A percentile compares a stretch with the other conserved stretches of the same genome.
Evolutionary conservation across 2,113 vertebrate genomes (phyloP).

Genomic region (Proterorhinus semilunaris): DNA sequence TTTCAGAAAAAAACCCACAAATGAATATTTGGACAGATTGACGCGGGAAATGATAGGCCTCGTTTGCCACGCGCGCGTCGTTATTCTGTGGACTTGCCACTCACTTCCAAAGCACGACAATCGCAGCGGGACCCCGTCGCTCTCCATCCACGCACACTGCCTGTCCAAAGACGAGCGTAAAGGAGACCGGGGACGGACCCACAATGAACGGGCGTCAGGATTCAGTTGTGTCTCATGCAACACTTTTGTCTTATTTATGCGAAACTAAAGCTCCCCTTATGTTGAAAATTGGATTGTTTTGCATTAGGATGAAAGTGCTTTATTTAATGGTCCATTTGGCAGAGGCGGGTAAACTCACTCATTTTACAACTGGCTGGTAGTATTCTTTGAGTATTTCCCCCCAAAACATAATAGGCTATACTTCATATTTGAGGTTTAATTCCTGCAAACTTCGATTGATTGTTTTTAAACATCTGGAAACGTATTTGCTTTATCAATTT

Average conservation of each 20-base stretch:
- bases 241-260: background rate
- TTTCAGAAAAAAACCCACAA: no score
- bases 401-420: no score
- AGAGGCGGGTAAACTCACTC: no score
- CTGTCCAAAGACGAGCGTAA: background rate
- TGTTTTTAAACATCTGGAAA: no score
- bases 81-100: background rate
- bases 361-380: no score
- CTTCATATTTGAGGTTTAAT: no score
- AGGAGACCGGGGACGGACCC: background rate
- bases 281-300: background rate
- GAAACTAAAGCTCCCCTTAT: background rate
- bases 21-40: background rate
- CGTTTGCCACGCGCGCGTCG: background rate
- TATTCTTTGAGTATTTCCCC: no score
- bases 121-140: background rate
- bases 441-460: no score
- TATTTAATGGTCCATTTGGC: background rate
- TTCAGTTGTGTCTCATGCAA: background rate
- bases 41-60: background rate
- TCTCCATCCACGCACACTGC: background rate
- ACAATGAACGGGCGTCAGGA: background rate
- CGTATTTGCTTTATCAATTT: no score
- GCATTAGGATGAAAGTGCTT: background rate
- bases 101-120: background rate